Conservation (phyloP, 2,113 vertebrate species). For the Sialia sialis region DNA sequence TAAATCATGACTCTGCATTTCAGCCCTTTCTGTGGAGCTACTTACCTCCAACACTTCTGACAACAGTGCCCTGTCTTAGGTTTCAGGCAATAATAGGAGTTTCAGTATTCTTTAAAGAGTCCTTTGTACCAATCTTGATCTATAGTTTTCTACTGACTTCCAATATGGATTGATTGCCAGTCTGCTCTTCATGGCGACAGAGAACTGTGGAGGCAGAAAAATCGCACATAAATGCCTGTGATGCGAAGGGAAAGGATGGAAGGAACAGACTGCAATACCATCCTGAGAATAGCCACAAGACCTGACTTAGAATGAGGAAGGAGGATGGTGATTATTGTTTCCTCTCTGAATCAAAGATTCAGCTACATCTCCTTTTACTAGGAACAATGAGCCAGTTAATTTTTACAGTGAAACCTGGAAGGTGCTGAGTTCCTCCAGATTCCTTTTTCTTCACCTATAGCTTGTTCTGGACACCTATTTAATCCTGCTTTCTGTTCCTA, state of each 20-base stretch:
- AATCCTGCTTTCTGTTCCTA: neutral
- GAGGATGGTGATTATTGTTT: neutral
- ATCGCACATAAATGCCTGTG: neutral
- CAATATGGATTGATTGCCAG: neutral
- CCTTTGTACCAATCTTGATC: neutral
- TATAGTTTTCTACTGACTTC: neutral
- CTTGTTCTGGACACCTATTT: neutral
- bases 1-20: neutral
- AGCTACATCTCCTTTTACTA: neutral
- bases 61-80: neutral
- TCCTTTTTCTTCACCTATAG: neutral
- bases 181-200: neutral
- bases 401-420: neutral
- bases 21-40: neutral
- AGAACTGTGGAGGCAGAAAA: neutral
- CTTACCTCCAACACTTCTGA: neutral
- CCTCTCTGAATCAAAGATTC: neutral
- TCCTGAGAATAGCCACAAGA: neutral
- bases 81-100: neutral
- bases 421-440: neutral
- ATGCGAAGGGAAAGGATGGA: accelerated
- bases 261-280: neutral
- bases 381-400: neutral
- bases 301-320: neutral
- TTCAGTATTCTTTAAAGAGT: neutral